Evolutionary conservation across 2,797 vertebrate genomes (phyloP).

Genomic region (Gambusia yucatana): DNA sequence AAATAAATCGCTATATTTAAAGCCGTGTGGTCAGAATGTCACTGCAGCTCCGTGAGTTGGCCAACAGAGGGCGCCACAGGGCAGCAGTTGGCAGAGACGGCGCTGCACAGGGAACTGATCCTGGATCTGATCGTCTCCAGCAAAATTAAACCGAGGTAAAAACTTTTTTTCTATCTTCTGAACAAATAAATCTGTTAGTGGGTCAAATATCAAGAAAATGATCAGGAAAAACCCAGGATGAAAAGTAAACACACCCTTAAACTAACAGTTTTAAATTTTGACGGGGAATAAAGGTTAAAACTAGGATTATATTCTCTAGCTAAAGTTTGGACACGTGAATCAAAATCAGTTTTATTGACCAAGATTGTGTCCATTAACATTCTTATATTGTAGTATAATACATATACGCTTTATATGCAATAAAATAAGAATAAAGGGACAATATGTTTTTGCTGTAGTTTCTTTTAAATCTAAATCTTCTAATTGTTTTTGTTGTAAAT

Average conservation of each 20-base stretch:
- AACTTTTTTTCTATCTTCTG: neutral
- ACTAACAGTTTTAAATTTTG: neutral
- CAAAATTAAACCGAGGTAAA: neutral
- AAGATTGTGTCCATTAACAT: neutral
- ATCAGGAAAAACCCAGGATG: neutral
- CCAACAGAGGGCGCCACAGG: slow-evolving; percentile 75
- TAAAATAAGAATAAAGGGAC: neutral
- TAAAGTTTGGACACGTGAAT: neutral
- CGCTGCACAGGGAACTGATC: neutral
- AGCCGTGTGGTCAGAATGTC: neutral
- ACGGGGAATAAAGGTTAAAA: neutral
- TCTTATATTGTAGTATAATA: neutral
- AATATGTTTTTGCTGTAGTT: neutral
- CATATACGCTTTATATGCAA: neutral
- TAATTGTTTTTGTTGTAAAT: neutral
- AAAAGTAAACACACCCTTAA: neutral
- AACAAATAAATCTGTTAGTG: neutral
- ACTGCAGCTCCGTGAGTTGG: neutral
- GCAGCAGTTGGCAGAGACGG: slow-evolving; percentile 34
- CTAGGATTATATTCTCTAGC: neutral
- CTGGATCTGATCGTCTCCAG: neutral
- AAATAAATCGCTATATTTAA: slow-evolving; percentile 79
- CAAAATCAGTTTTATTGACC: neutral
- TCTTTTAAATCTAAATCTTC: neutral
- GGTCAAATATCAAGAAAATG: neutral